A percentile compares a stretch with the other conserved stretches of the same genome.
phyloP scores from a whole-genome alignment of 2,888 invertebrate genomes.

The Eubasilissa splendida region DNA sequence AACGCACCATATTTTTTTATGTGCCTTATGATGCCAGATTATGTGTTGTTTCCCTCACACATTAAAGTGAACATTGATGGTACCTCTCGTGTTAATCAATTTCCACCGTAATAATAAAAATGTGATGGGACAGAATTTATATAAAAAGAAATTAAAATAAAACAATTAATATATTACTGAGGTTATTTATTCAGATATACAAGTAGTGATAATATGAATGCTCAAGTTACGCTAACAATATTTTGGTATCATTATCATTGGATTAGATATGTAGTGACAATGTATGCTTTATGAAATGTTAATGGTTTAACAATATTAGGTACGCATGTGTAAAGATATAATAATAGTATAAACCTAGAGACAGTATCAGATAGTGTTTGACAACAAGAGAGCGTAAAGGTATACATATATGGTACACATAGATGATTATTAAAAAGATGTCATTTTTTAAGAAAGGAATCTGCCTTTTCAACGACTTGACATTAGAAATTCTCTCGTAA shows the following conservation, averaged over 20 bases:
- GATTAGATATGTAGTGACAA: slow-evolving; percentile 57
- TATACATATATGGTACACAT: background rate
- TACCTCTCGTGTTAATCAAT: too few species aligned
- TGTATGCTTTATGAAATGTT: slow-evolving; percentile 29
- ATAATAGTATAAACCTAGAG: slow-evolving; percentile 42
- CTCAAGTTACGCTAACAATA: slow-evolving; percentile 51
- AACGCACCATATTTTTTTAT: too few species aligned
- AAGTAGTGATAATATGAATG: slow-evolving; percentile 51
- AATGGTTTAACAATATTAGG: slow-evolving; percentile 44
- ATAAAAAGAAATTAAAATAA: background rate
- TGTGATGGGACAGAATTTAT: too few species aligned
- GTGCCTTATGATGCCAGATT: too few species aligned
- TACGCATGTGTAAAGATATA: slow-evolving; percentile 46
- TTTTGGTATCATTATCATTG: slow-evolving; percentile 58
- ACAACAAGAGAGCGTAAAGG: background rate
- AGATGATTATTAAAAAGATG: background rate
- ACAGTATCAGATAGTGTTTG: background rate
- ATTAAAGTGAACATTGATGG: too few species aligned
- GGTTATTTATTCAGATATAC: slow-evolving; percentile 52
- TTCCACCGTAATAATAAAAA: too few species aligned
- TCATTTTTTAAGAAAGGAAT: slow-evolving; percentile 19
- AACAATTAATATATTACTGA: slow-evolving; percentile 36
- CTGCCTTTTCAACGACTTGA: background rate
- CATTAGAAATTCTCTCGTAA: slow-evolving; percentile 16
- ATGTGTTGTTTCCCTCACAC: too few species aligned